phyloP scores from a whole-genome alignment of 2,797 vertebrate species.

The Urosaurus nigricauda region DNA sequence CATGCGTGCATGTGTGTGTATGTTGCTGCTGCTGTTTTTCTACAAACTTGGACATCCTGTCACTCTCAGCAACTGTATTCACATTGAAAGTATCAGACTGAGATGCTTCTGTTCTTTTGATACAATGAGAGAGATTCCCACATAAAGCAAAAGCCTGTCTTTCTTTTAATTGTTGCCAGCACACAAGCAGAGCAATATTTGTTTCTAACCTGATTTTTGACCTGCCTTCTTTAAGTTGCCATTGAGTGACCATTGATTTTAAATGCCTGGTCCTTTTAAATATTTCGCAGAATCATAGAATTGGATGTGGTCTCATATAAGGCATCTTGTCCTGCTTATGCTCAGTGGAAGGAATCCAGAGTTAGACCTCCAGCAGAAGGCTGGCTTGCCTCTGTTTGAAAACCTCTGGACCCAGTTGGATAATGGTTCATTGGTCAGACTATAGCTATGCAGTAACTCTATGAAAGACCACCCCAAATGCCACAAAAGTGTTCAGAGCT shows the following conservation, averaged over 20 bases:
- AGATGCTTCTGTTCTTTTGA: conserved; percentile 63
- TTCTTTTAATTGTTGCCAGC: conserved; percentile 49
- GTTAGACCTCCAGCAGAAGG: too few relatives aligned
- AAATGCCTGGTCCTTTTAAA: not conserved
- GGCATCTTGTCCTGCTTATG: not conserved
- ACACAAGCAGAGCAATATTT: not conserved
- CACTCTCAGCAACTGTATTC: conserved; percentile 59
- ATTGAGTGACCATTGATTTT: not conserved
- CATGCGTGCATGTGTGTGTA: too few relatives aligned
- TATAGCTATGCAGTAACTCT: not conserved
- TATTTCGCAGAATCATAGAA: not conserved
- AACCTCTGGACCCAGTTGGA: not conserved
- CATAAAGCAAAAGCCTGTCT: conserved; percentile 58
- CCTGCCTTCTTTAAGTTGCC: conserved; percentile 10
- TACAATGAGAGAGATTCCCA: conserved; percentile 70
- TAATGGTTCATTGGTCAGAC: not conserved
- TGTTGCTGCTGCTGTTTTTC: conserved; percentile 20
- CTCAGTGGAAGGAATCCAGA: not conserved
- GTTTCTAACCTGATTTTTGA: conserved; percentile 14
- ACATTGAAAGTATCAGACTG: conserved; percentile 63
- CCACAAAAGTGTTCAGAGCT: not conserved
- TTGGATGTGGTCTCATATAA: not conserved
- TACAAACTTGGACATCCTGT: conserved; percentile 63
- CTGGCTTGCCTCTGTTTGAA: not conserved
- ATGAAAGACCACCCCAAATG: not conserved